Base-by-base conservation (phyloP, 2,888 invertebrate species). In the Rambutsinella grinnellia region DNA sequence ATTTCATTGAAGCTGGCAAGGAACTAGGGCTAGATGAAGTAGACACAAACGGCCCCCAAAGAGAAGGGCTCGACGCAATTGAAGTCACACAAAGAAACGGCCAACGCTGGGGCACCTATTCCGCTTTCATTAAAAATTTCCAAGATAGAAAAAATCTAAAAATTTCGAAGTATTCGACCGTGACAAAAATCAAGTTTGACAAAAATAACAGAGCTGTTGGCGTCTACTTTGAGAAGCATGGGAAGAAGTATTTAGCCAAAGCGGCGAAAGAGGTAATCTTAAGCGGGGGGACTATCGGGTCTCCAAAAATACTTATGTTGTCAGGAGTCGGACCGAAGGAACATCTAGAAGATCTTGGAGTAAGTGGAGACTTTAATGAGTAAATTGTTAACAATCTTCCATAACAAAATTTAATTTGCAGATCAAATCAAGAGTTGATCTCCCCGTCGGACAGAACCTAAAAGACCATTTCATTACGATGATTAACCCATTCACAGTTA, bases 251-350 rank as follows among this genome's bases (percentile, higher is more conserved):
- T 83, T 90, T 93, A 61, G 91, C 94, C 0, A 88, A 92, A 78
- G 94, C 95, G 0, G 90, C 90, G 44, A 95, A 93, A 85, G 96
- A 96, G 86, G 93, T 99, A 0, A 93, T 99, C 57, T 85, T 99
- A 1, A 94, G 95, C 1, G 96, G 93, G 0, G 99, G 99, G 0
- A 91, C 97, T 0, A 90, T 99, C 0, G 97, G 97, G 85, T 94
- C 97, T 0, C 96, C 99, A 0, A 98, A 99, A 60, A 21, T 79
- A 2, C 26, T 81, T 0, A 68, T 79, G 69, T 46, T 81, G 1
- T 72, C 69, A 17, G 81, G 80, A 47, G 69, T 81, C 2, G 79
- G 81, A 1, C 78, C 78, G 0, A 68, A 71, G 49, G 23, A 75
- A 0, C 78, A 82, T 66, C 47, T 82, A 8, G 19, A 58, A 28